phyloP scores from a whole-genome alignment of 1,140 invertebrate species.

The Cylas formicarius region DNA sequence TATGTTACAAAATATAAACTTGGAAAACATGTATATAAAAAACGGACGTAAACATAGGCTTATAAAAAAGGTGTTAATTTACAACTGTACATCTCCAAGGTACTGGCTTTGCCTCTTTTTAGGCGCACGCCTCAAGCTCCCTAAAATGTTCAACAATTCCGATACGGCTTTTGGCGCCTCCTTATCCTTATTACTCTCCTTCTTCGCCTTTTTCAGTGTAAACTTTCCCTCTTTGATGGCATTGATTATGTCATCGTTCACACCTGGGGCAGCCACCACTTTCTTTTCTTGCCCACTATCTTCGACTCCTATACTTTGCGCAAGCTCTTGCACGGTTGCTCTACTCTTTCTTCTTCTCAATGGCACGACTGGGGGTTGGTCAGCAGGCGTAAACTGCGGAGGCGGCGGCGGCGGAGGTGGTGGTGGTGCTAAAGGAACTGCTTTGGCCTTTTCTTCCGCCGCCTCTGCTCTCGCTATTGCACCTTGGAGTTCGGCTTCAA shows the following conservation, averaged over 20 bases:
- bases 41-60: too few relatives aligned
- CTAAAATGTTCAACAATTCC: slow-evolving; percentile 64
- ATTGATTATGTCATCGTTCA: slow-evolving; percentile 66
- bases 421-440: slow-evolving; percentile 38
- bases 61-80: too few relatives aligned
- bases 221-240: slow-evolving; percentile 70
- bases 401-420: slow-evolving; percentile 43
- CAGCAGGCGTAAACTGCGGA: slow-evolving; percentile 36
- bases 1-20: too few relatives aligned
- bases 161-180: slow-evolving; percentile 60
- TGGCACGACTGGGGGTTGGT: slow-evolving; percentile 29
- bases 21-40: too few relatives aligned
- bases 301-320: slow-evolving; percentile 24
- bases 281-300: slow-evolving; percentile 20
- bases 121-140: slow-evolving; percentile 55
- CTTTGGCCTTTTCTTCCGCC: slow-evolving; percentile 48
- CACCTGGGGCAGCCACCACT: slow-evolving; percentile 32
- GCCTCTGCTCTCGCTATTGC: slow-evolving; percentile 53
- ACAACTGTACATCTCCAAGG: slow-evolving; percentile 27
- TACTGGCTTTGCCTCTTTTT: slow-evolving; percentile 35
- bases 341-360: slow-evolving; percentile 31
- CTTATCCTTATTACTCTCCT: slow-evolving; percentile 52
- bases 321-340: slow-evolving; percentile 37
- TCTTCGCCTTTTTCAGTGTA: slow-evolving; percentile 58
- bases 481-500: slow-evolving; percentile 57